phyloP scores from a whole-genome alignment of 2,888 invertebrate genomes.

The Beris chalybata region DNA sequence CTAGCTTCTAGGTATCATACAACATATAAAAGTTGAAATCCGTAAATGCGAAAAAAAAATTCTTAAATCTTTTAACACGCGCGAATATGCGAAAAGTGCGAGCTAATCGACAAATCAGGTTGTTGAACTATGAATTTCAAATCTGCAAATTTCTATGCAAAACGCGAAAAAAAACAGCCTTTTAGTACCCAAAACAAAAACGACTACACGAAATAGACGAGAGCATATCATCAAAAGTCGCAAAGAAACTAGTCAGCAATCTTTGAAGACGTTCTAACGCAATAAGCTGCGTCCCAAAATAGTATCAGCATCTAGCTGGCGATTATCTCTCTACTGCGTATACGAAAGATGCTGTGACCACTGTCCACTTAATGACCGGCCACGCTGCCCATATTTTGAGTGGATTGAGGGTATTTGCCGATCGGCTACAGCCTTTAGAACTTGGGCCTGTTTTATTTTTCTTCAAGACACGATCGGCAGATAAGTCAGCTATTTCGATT shows the following conservation, averaged over 20 bases:
- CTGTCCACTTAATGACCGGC: conserved; percentile 4
- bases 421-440: too few species aligned
- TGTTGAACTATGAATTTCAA: conserved; percentile 26
- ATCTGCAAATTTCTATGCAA: conserved; percentile 27
- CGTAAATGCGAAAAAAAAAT: conserved; percentile 20
- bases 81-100: conserved; percentile 21
- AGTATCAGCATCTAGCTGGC: conserved; percentile 13
- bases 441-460: too few species aligned
- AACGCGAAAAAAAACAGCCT: conserved; percentile 13
- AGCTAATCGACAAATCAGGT: conserved; percentile 18
- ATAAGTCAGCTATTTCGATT: too few species aligned
- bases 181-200: conserved; percentile 9
- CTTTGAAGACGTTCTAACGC: conserved; percentile 13
- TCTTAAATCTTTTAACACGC: conserved; percentile 16
- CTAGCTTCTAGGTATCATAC: neutral
- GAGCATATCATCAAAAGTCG: too few species aligned
- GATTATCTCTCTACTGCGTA: conserved; percentile 6
- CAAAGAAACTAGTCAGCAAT: neutral
- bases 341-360: conserved; percentile 7
- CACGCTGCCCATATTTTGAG: neutral
- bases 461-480: too few species aligned
- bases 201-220: neutral
- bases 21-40: neutral
- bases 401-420: too few species aligned
- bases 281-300: conserved; percentile 23